phyloP scores from a whole-genome alignment of 2,113 vertebrate genomes.

The Cariama cristata region DNA sequence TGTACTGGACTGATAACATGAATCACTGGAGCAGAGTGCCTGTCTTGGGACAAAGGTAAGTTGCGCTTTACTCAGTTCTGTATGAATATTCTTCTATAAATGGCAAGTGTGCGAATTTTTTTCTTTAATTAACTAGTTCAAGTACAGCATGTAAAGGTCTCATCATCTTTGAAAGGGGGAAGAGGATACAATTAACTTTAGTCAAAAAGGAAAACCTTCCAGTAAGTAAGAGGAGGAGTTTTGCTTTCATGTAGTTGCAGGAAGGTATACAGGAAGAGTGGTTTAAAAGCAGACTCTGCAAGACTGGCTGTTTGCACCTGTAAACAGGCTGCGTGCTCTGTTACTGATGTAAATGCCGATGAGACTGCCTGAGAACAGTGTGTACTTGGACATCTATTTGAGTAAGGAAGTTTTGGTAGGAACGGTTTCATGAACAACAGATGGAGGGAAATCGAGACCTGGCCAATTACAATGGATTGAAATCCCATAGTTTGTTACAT shows the following conservation, averaged over 20 bases:
- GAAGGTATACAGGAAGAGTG: not conserved
- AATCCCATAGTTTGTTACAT: slow-evolving; percentile 1
- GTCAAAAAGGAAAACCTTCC: slow-evolving; percentile 14
- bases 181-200: not conserved
- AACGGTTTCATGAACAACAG: not conserved
- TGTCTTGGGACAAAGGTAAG: slow-evolving; percentile 35
- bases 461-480: not conserved
- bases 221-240: not conserved
- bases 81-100: not conserved
- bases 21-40: slow-evolving; percentile 27
- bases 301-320: not conserved
- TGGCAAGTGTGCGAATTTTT: not conserved
- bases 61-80: not conserved
- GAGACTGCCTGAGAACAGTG: not conserved
- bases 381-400: not conserved
- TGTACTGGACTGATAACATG: not conserved
- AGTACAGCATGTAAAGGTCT: not conserved
- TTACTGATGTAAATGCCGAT: not conserved
- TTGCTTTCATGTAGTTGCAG: not conserved
- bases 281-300: not conserved
- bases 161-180: not conserved
- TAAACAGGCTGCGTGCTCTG: not conserved
- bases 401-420: not conserved
- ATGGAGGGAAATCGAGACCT: not conserved
- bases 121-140: not conserved